These are phyloP conservation scores for Tyrannus savana DNA, from an alignment of 2,113 vertebrate species.

Conservation along the genomic window DNA sequence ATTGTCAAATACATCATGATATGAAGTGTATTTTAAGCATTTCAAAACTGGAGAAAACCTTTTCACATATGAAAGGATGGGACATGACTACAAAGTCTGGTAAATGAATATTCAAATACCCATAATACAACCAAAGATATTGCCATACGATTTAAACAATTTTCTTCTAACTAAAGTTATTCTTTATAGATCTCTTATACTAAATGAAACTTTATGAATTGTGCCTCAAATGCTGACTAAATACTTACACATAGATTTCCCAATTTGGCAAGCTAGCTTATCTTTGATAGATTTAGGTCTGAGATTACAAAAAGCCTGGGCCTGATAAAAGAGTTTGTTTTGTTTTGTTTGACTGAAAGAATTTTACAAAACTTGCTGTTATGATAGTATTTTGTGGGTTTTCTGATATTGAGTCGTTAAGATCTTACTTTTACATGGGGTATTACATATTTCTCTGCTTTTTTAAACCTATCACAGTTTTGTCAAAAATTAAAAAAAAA, in stretches of 20 bases:
- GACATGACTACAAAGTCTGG: background rate
- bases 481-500: background rate
- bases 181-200: background rate
- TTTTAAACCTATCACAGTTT: background rate
- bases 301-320: background rate
- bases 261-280: background rate
- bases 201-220: background rate
- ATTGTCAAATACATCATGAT: background rate
- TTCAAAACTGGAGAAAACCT: background rate
- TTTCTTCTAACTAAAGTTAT: background rate
- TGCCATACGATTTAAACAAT: background rate
- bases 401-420: background rate
- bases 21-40: background rate
- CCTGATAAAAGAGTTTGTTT: background rate
- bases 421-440: background rate
- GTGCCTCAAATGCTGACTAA: background rate
- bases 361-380: background rate
- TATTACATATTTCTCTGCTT: background rate
- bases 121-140: background rate
- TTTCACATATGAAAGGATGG: background rate
- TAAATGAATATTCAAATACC: background rate
- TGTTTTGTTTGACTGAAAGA: background rate
- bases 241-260: background rate
- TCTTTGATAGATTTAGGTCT: background rate
- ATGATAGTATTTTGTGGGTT: background rate